Conservation (phyloP, 23 tunicate species). For the Styela clava region DNA sequence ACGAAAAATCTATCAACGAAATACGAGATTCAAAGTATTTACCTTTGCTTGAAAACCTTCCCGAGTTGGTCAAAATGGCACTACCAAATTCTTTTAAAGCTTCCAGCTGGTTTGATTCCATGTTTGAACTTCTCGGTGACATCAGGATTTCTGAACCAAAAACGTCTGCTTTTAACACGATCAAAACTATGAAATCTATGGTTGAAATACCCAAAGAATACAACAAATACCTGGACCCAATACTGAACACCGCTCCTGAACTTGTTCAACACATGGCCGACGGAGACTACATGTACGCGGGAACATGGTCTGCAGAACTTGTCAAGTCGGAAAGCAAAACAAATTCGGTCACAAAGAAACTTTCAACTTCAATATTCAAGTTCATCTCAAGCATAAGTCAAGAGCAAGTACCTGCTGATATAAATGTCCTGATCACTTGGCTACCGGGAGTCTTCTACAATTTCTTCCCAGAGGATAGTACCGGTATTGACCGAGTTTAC, state of each 20-base stretch:
- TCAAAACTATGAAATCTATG: neutral
- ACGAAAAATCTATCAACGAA: too few species aligned
- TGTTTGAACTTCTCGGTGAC: neutral
- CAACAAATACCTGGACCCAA: neutral
- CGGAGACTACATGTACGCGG: neutral
- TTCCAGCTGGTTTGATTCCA: neutral
- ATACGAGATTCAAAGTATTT: neutral
- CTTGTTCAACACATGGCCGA: neutral
- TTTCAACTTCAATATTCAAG: neutral
- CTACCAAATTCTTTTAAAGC: neutral
- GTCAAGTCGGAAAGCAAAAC: neutral
- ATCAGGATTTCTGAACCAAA: neutral
- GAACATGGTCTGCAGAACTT: neutral
- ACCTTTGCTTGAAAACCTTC: neutral
- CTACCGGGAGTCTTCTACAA: neutral
- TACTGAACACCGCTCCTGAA: neutral
- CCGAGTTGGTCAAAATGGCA: neutral
- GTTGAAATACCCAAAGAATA: neutral
- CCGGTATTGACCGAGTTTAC: slow-evolving; percentile 6
- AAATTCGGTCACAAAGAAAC: neutral
- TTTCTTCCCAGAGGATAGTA: neutral
- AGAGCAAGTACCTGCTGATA: neutral
- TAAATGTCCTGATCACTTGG: neutral
- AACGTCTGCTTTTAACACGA: neutral
- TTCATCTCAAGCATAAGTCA: neutral